Evolutionary conservation across 2,797 vertebrate species (phyloP), one percentile per base, ranked within the genome.

Genomic region (Melopsittacus undulatus): DNA sequence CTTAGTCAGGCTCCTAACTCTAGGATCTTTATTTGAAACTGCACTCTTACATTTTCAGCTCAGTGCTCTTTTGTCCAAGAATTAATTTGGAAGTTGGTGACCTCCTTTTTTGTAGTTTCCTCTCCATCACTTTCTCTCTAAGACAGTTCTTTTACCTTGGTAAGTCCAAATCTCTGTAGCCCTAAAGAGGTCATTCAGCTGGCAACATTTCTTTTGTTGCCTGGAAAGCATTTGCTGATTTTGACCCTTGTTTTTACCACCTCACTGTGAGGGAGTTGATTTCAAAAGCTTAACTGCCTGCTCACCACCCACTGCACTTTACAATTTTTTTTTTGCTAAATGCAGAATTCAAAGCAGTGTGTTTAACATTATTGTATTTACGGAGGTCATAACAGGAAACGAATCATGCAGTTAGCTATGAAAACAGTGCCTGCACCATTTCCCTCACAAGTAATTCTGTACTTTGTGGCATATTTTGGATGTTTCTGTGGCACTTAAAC

Each of bases 401-500:
- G 16, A 77, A 52, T 74, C 8, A 7, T 30, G 13, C 12, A 29
- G 54, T 69, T 69, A 46, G 24, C 29, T 61, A 73, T 17, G 34
- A 69, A 74, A 93, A 85, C 20, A 52, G 36, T 30, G 32, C 46
- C 38, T 92, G 30, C 24, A 68, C 24, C 14, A 24, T 59, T 81
- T 72, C 76, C 24, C n/a, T 87, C 45, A 68, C 30, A 43, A 83
- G 67, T 42, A 63, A 43, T 68, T 89, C 64, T 84, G 22, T 78
- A 69, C 21, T 89, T 87, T 40, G 24, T 81, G 62, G 13, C 0
- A 1, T 68, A 72, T 85, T 92, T 92, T 70, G 24, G 86, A 73
- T 78, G 26, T 72, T 92, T 92, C 87, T 83, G 30, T 87, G 49
- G 57, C 91, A 75, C 38, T 85, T 85, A 89, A 83, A 85, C 40